These are phyloP conservation scores for Nomada hirtipes DNA, from an alignment of 2,888 invertebrate genomes.

Conservation along the genomic window DNA sequence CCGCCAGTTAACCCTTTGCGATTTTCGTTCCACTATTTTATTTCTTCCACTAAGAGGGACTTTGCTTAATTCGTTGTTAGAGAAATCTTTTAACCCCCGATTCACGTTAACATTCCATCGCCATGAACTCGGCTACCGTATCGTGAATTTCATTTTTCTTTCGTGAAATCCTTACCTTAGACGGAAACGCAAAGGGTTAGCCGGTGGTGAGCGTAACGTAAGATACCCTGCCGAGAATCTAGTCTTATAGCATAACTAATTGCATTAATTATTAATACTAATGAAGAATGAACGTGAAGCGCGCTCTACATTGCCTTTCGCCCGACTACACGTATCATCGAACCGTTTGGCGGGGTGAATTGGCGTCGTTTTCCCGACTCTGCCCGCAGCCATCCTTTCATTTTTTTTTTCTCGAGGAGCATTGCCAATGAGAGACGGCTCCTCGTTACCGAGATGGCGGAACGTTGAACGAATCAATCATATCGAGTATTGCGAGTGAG, in stretches of 20 bases:
- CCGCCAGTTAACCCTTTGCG: constrained; percentile 45
- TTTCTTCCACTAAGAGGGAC: no score
- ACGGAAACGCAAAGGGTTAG: constrained; percentile 33
- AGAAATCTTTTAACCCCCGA: neutral
- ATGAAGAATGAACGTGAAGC: constrained; percentile 45
- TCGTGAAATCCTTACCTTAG: neutral
- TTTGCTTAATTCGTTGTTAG: neutral
- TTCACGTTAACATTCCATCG: constrained; percentile 17
- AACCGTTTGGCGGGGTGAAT: constrained; percentile 44
- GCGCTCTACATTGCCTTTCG: constrained; percentile 71
- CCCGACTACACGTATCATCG: constrained; percentile 56
- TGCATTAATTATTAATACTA: constrained; percentile 63
- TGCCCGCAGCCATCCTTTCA: constrained; percentile 25
- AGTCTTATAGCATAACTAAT: constrained; percentile 69
- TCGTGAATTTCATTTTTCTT: neutral
- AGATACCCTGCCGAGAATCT: constrained; percentile 71
- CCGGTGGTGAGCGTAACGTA: constrained; percentile 48
- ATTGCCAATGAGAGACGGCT: constrained; percentile 31
- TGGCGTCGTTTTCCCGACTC: constrained; percentile 31
- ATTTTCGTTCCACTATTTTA: neutral
- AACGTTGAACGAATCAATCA: constrained; percentile 67
- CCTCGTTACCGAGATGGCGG: constrained; percentile 40
- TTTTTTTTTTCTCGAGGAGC: constrained; percentile 27
- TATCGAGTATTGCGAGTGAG: constrained; percentile 69
- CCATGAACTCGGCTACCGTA: neutral